Conservation (phyloP, 2,888 invertebrate genomes). For the Pediacus dermestoides region DNA sequence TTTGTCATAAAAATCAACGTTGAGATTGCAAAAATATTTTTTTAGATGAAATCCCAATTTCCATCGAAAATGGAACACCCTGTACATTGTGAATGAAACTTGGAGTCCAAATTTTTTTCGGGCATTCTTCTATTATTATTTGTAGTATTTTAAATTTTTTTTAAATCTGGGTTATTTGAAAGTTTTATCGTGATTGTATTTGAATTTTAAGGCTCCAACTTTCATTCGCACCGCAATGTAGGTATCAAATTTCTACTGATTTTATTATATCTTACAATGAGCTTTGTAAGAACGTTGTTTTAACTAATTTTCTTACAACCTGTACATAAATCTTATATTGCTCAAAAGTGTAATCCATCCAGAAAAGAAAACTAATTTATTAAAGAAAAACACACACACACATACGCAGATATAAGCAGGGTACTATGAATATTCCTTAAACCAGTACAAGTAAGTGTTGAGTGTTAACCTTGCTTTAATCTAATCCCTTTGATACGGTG, state of each 20-base stretch:
- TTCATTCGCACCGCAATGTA: no score
- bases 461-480: slow-evolving; percentile 25
- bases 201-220: no score
- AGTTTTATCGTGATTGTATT: no score
- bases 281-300: slow-evolving; percentile 22
- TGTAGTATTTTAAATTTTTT: slow-evolving; percentile 26
- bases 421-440: slow-evolving; percentile 41
- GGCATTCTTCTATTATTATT: slow-evolving; percentile 16
- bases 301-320: slow-evolving; percentile 23
- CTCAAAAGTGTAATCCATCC: slow-evolving; percentile 52
- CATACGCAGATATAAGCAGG: slow-evolving; percentile 36
- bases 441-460: slow-evolving; percentile 39
- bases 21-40: no score
- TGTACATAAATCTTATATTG: slow-evolving; percentile 38
- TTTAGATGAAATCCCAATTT: no score
- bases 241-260: no score
- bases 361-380: slow-evolving; percentile 38
- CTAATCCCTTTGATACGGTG: not conserved
- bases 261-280: no score
- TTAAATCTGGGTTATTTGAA: no score
- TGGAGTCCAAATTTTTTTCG: no score
- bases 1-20: no score
- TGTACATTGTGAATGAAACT: no score
- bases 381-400: slow-evolving; percentile 40
- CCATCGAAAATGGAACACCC: no score